Percentiles rank a stretch among this genome's conserved stretches.
These are phyloP conservation scores for Zosterops hypoxanthus DNA, from an alignment of 2,113 vertebrate species.

Conservation along the genomic window DNA sequence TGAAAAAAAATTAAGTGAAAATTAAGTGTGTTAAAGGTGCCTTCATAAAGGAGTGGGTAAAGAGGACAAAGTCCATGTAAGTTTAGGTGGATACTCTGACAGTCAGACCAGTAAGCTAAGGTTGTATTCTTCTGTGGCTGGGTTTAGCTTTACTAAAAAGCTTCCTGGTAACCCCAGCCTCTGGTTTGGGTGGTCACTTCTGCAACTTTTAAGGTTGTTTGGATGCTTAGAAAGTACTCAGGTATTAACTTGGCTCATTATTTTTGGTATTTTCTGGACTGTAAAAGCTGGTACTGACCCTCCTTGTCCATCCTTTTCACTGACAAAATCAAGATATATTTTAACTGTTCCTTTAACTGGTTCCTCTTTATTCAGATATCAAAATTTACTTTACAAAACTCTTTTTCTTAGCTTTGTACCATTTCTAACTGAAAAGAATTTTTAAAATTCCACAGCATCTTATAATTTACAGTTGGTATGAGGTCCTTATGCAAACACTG, in stretches of 20 bases:
- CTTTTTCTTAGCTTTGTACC: background rate
- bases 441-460: background rate
- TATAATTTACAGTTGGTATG: background rate
- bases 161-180: background rate
- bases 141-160: background rate
- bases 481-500: background rate
- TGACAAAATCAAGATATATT: background rate
- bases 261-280: background rate
- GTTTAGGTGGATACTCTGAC: background rate
- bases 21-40: background rate
- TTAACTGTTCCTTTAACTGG: background rate
- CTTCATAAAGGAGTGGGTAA: background rate
- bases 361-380: background rate
- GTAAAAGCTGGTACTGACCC: background rate
- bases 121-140: background rate
- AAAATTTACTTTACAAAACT: background rate
- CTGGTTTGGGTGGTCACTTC: background rate
- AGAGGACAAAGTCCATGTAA: fast-evolving
- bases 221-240: background rate
- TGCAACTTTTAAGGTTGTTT: background rate
- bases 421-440: background rate
- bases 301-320: background rate
- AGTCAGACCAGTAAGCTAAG: background rate
- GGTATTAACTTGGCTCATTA: background rate
- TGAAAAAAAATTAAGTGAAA: background rate